These are phyloP conservation scores for Lophochroa leadbeateri DNA, from an alignment of 2,113 vertebrate species.

Conservation along the genomic window DNA sequence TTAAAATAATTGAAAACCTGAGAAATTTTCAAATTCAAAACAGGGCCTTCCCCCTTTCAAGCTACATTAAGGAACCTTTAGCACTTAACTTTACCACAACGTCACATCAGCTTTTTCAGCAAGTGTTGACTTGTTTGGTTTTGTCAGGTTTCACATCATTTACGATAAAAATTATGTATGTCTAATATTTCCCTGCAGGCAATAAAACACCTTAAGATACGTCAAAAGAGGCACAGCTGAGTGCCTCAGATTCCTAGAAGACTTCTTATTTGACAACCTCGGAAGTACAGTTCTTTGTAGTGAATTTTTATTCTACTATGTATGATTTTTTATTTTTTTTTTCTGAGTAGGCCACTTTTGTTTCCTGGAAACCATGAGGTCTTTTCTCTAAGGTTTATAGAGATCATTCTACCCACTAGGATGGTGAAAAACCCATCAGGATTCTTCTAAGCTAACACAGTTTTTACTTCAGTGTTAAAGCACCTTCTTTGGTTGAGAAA, in stretches of 20 bases:
- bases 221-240: slow-evolving; percentile 25
- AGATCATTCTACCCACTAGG: slow-evolving; percentile 15
- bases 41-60: not conserved
- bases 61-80: slow-evolving; percentile 1
- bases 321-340: not conserved
- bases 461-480: slow-evolving; percentile 73
- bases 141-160: slow-evolving; percentile 30
- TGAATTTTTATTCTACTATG: slow-evolving; percentile 8
- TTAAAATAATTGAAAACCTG: slow-evolving; percentile 19
- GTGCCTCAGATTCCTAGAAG: slow-evolving; percentile 24
- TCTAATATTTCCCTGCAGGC: slow-evolving; percentile 49
- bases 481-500: slow-evolving; percentile 62
- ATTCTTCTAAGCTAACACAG: slow-evolving; percentile 28
- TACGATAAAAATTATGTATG: slow-evolving; percentile 12
- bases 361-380: slow-evolving; percentile 35
- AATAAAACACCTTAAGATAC: slow-evolving; percentile 56
- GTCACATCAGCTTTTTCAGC: not conserved
- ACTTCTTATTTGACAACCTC: slow-evolving; percentile 15
- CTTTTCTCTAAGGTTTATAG: slow-evolving; percentile 60
- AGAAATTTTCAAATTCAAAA: slow-evolving; percentile 1
- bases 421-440: slow-evolving; percentile 19
- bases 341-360: slow-evolving; percentile 1
- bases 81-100: slow-evolving; percentile 5
- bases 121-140: slow-evolving; percentile 39
- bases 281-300: slow-evolving; percentile 4